Evolutionary conservation across 2,113 vertebrate species (phyloP).

Genomic region (Psilopogon haemacephalus): DNA sequence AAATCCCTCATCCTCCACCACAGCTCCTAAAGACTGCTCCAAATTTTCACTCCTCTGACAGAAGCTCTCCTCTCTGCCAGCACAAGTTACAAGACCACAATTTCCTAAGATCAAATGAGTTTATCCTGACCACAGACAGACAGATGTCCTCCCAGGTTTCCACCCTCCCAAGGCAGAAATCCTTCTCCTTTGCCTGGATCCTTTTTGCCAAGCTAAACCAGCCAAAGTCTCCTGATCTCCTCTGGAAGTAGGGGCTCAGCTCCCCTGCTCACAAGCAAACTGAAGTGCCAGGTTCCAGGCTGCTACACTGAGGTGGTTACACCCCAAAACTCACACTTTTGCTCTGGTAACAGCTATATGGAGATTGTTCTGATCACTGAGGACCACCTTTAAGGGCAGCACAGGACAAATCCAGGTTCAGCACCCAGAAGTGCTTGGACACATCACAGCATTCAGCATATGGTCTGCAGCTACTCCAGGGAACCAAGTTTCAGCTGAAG

Average conservation of each 20-base stretch:
- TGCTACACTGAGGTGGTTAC: neutral
- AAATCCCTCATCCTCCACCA: constrained; percentile 25
- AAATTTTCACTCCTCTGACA: neutral
- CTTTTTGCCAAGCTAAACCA: neutral
- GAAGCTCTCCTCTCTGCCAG: neutral
- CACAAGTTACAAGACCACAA: neutral
- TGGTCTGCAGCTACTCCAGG: neutral
- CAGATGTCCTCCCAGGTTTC: neutral
- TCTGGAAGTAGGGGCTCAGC: neutral
- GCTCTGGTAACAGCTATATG: neutral
- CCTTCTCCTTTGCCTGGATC: neutral
- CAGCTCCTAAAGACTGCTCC: neutral
- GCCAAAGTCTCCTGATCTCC: neutral
- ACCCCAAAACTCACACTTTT: neutral
- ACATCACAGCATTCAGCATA: fast-evolving
- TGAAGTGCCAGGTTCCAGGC: neutral
- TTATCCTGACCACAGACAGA: neutral
- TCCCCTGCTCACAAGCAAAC: neutral
- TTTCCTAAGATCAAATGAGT: neutral
- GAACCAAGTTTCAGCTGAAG: neutral
- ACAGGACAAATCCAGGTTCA: neutral
- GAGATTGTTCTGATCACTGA: neutral
- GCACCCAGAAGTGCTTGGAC: neutral
- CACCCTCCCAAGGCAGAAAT: neutral
- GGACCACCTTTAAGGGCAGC: neutral